A percentile compares a stretch with the other conserved stretches of the same genome.
Conservation (phyloP, 1,140 invertebrate genomes). For the Phymorhynchus buccinoides region DNA sequence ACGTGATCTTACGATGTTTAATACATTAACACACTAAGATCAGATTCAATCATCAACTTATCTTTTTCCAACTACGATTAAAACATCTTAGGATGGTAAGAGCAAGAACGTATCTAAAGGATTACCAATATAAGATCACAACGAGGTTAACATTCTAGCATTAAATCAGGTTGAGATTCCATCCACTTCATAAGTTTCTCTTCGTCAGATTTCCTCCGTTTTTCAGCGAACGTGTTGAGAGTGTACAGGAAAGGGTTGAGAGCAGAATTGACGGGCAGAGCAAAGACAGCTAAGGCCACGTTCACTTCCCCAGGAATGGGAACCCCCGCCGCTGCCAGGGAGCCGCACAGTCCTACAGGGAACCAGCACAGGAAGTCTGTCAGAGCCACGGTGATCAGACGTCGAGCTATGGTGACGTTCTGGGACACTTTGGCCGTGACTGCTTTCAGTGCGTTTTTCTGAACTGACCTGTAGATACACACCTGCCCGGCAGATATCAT, state of each 20-base stretch:
- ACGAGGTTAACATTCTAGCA: too few relatives aligned
- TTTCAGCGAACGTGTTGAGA: conserved; percentile 9
- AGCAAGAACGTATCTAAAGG: too few relatives aligned
- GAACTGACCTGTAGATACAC: conserved; percentile 43
- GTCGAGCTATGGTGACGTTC: conserved; percentile 45
- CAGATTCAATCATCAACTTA: too few relatives aligned
- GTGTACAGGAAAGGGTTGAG: conserved; percentile 58
- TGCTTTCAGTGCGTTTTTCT: conserved; percentile 4
- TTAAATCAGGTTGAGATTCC: not conserved
- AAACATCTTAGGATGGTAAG: too few relatives aligned
- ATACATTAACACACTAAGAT: too few relatives aligned
- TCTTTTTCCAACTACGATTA: too few relatives aligned
- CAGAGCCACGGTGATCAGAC: conserved; percentile 39
- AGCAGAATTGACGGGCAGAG: conserved; percentile 52
- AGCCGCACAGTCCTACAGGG: conserved; percentile 23
- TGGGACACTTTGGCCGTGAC: not conserved
- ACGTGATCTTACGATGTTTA: too few relatives aligned
- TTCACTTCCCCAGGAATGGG: conserved; percentile 45
- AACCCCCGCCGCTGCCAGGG: conserved; percentile 44
- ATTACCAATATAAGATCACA: too few relatives aligned
- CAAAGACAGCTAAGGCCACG: conserved; percentile 50
- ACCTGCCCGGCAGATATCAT: conserved; percentile 47
- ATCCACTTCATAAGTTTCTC: not conserved
- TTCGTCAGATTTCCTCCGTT: not conserved
- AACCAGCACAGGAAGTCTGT: conserved; percentile 45